Percentiles rank a stretch among this genome's conserved stretches.
Conservation (phyloP, 2,888 invertebrate species). For the Polyploca ridens region DNA sequence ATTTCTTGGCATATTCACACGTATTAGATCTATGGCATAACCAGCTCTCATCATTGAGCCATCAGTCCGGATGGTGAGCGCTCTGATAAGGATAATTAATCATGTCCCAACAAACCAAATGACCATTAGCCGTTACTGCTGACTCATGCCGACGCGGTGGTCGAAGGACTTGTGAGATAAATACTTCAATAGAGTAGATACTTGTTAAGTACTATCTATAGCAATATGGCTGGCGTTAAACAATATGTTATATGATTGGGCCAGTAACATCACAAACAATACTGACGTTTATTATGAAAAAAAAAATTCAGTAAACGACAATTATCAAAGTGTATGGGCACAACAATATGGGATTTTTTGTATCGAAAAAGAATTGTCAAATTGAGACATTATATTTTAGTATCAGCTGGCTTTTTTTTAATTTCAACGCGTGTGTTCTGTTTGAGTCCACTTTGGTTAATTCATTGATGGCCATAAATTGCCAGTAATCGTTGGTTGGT, state of each 20-base stretch:
- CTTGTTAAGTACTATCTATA: constrained; percentile 42
- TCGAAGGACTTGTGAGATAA: constrained; percentile 48
- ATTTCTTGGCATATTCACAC: constrained; percentile 25
- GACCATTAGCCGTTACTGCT: constrained; percentile 75
- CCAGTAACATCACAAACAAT: too few species aligned
- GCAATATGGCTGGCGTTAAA: constrained; percentile 12
- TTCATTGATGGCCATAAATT: constrained; percentile 40
- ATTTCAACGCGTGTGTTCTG: constrained; percentile 39
- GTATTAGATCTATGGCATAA: constrained; percentile 23
- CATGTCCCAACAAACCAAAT: constrained; percentile 62
- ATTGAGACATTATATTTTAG: constrained; percentile 25
- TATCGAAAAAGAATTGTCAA: constrained; percentile 8
- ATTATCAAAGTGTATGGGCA: too few species aligned
- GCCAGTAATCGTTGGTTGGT: constrained; percentile 41
- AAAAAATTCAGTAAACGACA: too few species aligned
- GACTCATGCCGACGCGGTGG: constrained; percentile 71
- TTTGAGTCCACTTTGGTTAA: constrained; percentile 39
- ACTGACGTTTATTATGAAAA: too few species aligned
- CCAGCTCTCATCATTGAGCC: constrained; percentile 75
- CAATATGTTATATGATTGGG: background rate
- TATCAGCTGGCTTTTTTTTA: constrained; percentile 47
- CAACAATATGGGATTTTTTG: constrained; percentile 3
- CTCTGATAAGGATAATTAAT: constrained; percentile 79
- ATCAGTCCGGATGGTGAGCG: constrained; percentile 64
- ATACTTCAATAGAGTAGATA: constrained; percentile 41